phyloP scores from a whole-genome alignment of 2,113 vertebrate genomes.

The Pica pica region DNA sequence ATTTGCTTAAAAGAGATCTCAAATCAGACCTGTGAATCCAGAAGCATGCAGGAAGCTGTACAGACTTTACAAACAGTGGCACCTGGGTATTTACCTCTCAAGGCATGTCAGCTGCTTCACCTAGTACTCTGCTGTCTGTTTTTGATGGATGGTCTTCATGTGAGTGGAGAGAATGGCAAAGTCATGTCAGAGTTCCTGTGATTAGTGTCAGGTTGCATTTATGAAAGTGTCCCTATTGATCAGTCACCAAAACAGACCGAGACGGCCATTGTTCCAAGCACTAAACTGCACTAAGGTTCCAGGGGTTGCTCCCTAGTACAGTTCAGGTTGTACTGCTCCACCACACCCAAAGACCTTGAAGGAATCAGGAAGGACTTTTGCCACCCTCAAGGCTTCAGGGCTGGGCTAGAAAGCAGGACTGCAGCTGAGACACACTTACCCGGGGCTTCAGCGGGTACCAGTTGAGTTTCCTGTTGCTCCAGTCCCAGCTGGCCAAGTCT shows the following conservation, averaged over 20 bases:
- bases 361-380: background rate
- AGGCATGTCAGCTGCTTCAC: background rate
- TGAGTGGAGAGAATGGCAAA: background rate
- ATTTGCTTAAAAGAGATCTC: background rate
- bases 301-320: background rate
- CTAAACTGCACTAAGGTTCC: background rate
- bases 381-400: background rate
- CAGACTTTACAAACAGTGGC: background rate
- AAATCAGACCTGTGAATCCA: background rate
- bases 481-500: conserved; percentile 73
- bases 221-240: background rate
- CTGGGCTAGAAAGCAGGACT: background rate
- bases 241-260: background rate
- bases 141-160: background rate
- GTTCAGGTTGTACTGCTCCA: background rate
- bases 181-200: background rate
- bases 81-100: background rate
- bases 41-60: background rate
- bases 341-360: background rate
- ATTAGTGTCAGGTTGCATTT: background rate
- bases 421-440: conserved; percentile 35
- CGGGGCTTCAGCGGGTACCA: conserved; percentile 69
- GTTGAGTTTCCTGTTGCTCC: conserved; percentile 69
- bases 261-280: background rate
- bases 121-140: background rate